phyloP scores from a whole-genome alignment of 2,888 invertebrate genomes.

The Cephalotes varians region DNA sequence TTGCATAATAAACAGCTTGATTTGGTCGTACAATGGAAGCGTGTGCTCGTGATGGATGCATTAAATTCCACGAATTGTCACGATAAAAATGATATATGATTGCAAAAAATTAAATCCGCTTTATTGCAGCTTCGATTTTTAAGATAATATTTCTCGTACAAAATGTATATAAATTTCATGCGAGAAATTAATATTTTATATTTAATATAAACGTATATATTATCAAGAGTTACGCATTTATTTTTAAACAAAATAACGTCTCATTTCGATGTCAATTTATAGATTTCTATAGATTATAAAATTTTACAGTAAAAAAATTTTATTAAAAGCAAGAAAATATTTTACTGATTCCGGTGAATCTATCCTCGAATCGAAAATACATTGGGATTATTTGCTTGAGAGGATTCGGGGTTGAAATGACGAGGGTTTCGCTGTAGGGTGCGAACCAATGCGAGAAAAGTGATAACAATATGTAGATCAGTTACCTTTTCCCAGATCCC shows the following conservation, averaged over 20 bases:
- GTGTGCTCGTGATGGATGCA: constrained; percentile 39
- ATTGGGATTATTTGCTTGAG: constrained; percentile 38
- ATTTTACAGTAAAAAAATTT: not conserved
- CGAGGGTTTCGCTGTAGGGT: constrained; percentile 27
- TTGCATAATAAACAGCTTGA: constrained; percentile 52
- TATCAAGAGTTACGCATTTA: not conserved
- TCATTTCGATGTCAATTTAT: not conserved
- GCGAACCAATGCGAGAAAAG: constrained; percentile 35
- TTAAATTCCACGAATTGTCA: constrained; percentile 46
- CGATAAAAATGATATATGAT: constrained; percentile 49
- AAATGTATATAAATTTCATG: constrained; percentile 27
- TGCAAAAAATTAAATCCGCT: constrained; percentile 36
- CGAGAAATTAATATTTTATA: constrained; percentile 1
- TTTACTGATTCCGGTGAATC: not conserved
- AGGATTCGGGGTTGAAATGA: constrained; percentile 26
- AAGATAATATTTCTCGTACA: not conserved
- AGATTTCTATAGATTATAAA: not conserved
- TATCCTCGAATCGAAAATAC: constrained; percentile 13
- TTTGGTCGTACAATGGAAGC: constrained; percentile 34
- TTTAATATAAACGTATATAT: not conserved
- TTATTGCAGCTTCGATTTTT: constrained; percentile 1
- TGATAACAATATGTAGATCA: constrained; percentile 48
- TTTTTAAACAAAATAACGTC: not conserved
- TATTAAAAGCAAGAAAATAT: not conserved
- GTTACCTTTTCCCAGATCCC: constrained; percentile 2